Conservation (phyloP, 2,113 vertebrate species). For the Chitala chitala region DNA sequence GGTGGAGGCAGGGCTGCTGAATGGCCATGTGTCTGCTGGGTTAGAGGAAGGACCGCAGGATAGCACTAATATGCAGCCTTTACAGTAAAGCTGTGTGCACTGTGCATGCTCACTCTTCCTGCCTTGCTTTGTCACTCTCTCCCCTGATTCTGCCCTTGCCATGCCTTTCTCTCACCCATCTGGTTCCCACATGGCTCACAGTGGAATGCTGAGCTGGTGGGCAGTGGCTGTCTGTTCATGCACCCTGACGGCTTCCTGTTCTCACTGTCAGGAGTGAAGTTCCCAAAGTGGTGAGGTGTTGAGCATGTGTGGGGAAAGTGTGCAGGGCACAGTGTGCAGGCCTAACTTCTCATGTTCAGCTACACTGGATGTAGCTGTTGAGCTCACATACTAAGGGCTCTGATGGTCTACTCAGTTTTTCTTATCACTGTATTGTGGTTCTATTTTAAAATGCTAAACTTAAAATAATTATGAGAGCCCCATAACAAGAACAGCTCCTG, state of each 20-base stretch:
- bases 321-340: too few species aligned
- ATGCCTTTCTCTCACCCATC: not conserved
- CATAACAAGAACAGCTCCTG: too few species aligned
- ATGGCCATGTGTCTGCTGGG: not conserved
- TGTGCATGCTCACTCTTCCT: not conserved
- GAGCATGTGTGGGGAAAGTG: not conserved
- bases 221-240: not conserved
- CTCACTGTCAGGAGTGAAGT: not conserved
- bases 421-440: too few species aligned
- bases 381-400: too few species aligned
- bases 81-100: not conserved
- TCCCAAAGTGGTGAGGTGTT: not conserved
- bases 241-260: not conserved
- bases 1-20: not conserved
- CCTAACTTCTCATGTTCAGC: too few species aligned
- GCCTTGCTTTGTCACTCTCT: not conserved
- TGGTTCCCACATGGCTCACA: not conserved
- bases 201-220: constrained; percentile 8
- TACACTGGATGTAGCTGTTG: too few species aligned
- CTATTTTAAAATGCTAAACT: too few species aligned
- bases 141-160: not conserved
- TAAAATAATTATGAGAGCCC: too few species aligned
- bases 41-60: not conserved
- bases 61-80: not conserved
- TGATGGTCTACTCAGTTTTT: too few species aligned